Percentiles rank a stretch among this genome's conserved stretches.
Evolutionary conservation across 2,797 vertebrate species (phyloP).

Genomic region (Notolepis coatsorum): DNA sequence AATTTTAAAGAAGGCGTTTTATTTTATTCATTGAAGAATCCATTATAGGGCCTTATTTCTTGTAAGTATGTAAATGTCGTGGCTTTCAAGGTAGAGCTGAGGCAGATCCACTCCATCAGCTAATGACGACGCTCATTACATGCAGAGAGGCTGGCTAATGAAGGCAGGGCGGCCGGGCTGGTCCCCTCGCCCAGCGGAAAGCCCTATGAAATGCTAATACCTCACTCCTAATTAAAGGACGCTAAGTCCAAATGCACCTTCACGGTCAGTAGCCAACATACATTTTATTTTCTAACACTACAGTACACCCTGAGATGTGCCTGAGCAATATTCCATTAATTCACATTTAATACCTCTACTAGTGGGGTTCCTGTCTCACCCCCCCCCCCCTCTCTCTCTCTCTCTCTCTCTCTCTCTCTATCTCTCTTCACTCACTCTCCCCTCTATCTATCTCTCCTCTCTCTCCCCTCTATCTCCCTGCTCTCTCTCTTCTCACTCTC

Average conservation of each 20-base stretch:
- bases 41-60: conserved; percentile 94
- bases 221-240: conserved; percentile 99
- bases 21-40: conserved; percentile 98
- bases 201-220: conserved; percentile 99
- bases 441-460: conserved; percentile 48
- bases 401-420: conserved; percentile 32
- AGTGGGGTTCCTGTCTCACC: conserved; percentile 48
- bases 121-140: conserved; percentile 99
- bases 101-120: conserved; percentile 99
- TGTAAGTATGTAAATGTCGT: conserved; percentile 96
- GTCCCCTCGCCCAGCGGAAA: conserved; percentile 94
- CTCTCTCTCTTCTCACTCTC: conserved; percentile 44
- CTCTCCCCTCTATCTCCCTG: conserved; percentile 46
- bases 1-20: conserved; percentile 95
- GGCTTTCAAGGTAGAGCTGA: conserved; percentile 98
- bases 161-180: conserved; percentile 93
- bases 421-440: conserved; percentile 43
- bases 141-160: conserved; percentile 96
- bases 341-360: conserved; percentile 79
- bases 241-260: conserved; percentile 94
- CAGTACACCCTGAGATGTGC: conserved; percentile 75
- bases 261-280: conserved; percentile 83
- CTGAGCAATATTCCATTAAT: conserved; percentile 80
- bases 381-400: conserved; percentile 45
- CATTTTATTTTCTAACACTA: conserved; percentile 80